A percentile compares a stretch with the other conserved stretches of the same genome.
Evolutionary conservation across 2,113 vertebrate genomes (phyloP).

Genomic region (Oxyruncus cristatus): DNA sequence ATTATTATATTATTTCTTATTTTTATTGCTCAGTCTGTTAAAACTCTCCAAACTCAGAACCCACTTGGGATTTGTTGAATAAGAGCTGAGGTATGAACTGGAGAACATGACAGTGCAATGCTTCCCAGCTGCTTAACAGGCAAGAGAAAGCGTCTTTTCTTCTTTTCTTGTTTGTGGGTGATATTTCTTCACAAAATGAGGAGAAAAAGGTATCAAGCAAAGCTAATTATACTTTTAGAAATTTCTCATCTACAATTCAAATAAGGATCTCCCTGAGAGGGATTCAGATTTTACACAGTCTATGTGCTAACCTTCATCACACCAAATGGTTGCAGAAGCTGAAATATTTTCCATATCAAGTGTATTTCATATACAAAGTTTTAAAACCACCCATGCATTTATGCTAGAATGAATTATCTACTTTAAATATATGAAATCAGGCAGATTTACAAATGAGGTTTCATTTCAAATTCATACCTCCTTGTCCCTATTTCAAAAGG

Average conservation of each 20-base stretch:
- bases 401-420: background rate
- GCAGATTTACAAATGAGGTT: background rate
- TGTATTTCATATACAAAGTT: background rate
- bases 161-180: background rate
- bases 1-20: background rate
- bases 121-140: background rate
- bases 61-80: background rate
- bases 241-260: conserved; percentile 56
- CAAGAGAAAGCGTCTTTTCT: background rate
- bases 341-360: conserved; percentile 46
- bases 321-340: conserved; percentile 11
- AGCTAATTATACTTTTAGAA: conserved; percentile 63
- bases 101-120: background rate
- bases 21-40: background rate
- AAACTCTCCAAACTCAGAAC: background rate
- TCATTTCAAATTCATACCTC: background rate
- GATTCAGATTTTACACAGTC: conserved; percentile 26
- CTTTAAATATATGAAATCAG: background rate
- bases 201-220: conserved; percentile 7
- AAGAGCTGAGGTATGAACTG: background rate
- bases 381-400: conserved; percentile 30
- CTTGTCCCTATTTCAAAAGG: background rate
- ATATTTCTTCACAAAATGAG: background rate
- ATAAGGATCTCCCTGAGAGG: conserved; percentile 44
- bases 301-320: conserved; percentile 24